phyloP scores from a whole-genome alignment of 2,888 invertebrate genomes.

The Isoperla grammatica region DNA sequence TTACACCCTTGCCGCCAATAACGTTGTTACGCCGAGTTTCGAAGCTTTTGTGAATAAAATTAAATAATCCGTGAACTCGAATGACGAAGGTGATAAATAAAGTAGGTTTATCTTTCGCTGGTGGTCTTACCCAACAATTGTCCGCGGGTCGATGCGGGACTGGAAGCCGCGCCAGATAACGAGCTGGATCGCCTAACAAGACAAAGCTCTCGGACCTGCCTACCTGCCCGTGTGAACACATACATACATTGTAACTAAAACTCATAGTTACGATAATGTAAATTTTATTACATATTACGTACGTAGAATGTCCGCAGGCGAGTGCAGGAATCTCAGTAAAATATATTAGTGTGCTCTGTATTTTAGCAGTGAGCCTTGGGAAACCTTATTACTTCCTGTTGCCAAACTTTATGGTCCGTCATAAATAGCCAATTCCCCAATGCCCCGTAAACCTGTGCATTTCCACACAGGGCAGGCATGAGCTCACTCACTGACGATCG shows the following conservation, averaged over 20 bases:
- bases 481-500: slow-evolving; percentile 1
- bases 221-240: neutral
- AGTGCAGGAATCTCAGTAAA: slow-evolving; percentile 5
- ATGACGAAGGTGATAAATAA: too few relatives aligned
- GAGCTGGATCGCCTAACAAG: neutral
- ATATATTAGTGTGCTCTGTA: slow-evolving; percentile 1
- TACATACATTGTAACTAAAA: neutral
- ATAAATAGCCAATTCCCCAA: slow-evolving; percentile 21
- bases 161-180: too few relatives aligned
- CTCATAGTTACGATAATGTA: slow-evolving; percentile 8
- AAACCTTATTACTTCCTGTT: slow-evolving; percentile 21
- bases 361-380: slow-evolving; percentile 8
- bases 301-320: neutral
- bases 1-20: too few relatives aligned
- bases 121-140: too few relatives aligned
- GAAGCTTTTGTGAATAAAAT: too few relatives aligned
- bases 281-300: slow-evolving; percentile 11
- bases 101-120: too few relatives aligned
- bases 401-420: slow-evolving; percentile 21
- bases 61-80: too few relatives aligned
- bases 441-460: slow-evolving; percentile 18
- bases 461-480: slow-evolving; percentile 10
- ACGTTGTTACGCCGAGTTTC: too few relatives aligned
- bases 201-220: neutral
- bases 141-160: too few relatives aligned